Percentiles rank a stretch among this genome's conserved stretches.
Evolutionary conservation across 1,140 invertebrate genomes (phyloP).

Genomic region (Drosophila kanapiae): DNA sequence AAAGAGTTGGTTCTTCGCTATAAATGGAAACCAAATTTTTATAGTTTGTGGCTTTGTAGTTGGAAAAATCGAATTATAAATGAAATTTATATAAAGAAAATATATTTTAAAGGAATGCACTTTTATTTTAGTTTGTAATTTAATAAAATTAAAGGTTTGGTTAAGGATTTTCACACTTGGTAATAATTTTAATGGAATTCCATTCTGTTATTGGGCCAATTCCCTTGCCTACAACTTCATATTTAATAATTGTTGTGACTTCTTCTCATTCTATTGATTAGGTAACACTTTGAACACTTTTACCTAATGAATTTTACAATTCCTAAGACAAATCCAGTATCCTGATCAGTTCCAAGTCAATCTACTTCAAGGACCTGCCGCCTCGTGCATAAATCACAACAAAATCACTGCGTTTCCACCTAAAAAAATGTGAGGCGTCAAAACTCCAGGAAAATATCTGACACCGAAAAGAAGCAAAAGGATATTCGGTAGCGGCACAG

Average conservation of each 20-base stretch:
- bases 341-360: not conserved
- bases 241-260: too few relatives aligned
- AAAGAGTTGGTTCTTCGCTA: not conserved
- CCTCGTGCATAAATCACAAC: constrained; percentile 54
- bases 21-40: not conserved
- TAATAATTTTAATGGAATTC: not conserved
- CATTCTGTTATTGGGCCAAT: not conserved
- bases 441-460: constrained; percentile 71
- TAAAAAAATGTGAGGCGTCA: constrained; percentile 45
- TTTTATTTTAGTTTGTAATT: not conserved
- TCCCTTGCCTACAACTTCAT: too few relatives aligned
- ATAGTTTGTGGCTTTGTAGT: not conserved
- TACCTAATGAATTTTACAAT: not conserved
- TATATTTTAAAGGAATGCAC: not conserved
- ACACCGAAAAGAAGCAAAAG: constrained; percentile 39
- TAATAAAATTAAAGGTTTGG: not conserved
- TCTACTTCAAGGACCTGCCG: constrained; percentile 27
- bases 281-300: not conserved
- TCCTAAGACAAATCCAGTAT: not conserved
- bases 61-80: too few relatives aligned
- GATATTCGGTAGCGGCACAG: constrained; percentile 55
- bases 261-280: too few relatives aligned
- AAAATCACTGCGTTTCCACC: constrained; percentile 31
- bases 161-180: not conserved
- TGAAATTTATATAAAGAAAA: not conserved